Conservation (phyloP, 1,140 invertebrate genomes). For the Heliconius eleuchia region DNA sequence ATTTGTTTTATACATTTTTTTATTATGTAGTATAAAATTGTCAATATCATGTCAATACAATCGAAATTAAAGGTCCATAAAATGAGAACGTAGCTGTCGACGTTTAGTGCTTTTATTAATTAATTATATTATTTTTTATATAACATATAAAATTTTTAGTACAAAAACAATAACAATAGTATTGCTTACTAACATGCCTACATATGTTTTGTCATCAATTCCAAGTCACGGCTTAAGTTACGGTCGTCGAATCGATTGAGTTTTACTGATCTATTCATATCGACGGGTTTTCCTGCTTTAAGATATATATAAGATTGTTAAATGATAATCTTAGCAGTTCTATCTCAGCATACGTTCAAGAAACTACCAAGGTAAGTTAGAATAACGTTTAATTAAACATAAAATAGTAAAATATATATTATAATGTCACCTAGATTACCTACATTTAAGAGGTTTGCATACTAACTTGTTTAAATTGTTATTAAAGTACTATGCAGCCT, state of each 20-base stretch:
- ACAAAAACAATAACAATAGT: background rate
- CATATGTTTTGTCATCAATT: background rate
- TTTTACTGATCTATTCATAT: constrained; percentile 37
- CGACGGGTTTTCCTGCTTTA: constrained; percentile 42
- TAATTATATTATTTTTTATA: too few species aligned
- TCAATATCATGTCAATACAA: too few species aligned
- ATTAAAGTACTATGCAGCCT: background rate
- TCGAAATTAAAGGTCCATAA: too few species aligned
- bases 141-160: background rate
- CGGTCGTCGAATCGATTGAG: constrained; percentile 27
- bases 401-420: background rate
- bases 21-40: too few species aligned
- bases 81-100: too few species aligned
- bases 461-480: background rate
- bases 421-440: background rate
- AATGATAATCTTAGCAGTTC: constrained; percentile 38
- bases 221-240: constrained; percentile 12
- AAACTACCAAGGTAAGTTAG: constrained; percentile 43
- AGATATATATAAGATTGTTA: constrained; percentile 47
- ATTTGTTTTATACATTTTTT: too few species aligned
- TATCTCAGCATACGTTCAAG: constrained; percentile 28
- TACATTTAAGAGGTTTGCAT: background rate
- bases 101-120: too few species aligned
- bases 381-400: background rate
- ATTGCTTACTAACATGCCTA: background rate